Conservation (phyloP, 1,140 invertebrate genomes). For the Drosophila seguyi region DNA sequence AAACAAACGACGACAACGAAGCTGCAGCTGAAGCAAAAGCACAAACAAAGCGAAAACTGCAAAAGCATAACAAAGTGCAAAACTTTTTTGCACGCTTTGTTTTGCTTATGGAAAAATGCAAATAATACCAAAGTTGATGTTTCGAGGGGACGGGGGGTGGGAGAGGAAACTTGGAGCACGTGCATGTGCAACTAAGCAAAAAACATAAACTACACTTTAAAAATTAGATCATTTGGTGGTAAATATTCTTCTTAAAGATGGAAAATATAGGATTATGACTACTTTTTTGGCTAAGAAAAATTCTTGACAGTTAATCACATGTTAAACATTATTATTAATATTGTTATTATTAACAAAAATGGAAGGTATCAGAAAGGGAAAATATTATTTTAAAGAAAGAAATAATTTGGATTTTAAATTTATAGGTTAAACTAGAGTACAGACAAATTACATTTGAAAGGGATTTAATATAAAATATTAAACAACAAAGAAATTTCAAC, state of each 20-base stretch:
- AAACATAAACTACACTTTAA: constrained; percentile 11
- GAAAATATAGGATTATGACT: neutral
- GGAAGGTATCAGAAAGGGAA: neutral
- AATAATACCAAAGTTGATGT: constrained; percentile 51
- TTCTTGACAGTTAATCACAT: no score
- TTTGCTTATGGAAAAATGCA: constrained; percentile 77
- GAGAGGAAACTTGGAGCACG: constrained; percentile 52
- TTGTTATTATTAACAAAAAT: neutral
- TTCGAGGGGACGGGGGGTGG: neutral
- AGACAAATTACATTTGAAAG: no score
- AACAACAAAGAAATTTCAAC: no score
- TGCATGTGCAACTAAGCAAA: constrained; percentile 44
- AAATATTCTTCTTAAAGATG: neutral
- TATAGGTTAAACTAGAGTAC: no score
- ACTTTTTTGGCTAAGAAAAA: no score
- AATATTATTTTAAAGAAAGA: neutral
- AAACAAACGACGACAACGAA: constrained; percentile 48
- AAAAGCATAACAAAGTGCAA: constrained; percentile 55
- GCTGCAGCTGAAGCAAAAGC: constrained; percentile 60
- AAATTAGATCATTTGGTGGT: neutral
- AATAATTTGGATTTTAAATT: neutral
- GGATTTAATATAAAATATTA: no score
- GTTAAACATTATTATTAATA: neutral
- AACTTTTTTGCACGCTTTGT: constrained; percentile 45
- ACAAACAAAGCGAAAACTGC: constrained; percentile 50